Evolutionary conservation across 2,113 vertebrate species (phyloP), one percentile per base, ranked within the genome.

Genomic region (Nothobranchius furzeri): DNA sequence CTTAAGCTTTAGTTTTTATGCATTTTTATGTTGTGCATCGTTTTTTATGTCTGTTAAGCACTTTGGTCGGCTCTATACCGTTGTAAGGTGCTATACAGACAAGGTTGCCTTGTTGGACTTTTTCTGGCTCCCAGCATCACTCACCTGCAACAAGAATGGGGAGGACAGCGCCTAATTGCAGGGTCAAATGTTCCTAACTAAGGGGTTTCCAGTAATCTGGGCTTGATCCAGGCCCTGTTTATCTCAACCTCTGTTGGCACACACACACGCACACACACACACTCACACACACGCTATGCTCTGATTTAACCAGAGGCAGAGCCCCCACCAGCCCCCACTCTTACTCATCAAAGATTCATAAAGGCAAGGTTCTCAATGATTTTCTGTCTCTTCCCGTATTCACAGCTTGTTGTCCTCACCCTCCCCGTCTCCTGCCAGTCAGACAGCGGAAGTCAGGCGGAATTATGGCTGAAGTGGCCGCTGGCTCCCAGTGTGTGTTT

Each of bases 381-480:
- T 98, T 98, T 95, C 96, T 97, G 96, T 97, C 96, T 96, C 93
- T 95, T 95, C 93, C 94, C 90, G 94, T 97, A 96, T 95, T 95
- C 96, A 95, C 94, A 93, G 94, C 93, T 93, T 96, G 94, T 95
- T 96, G 95, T 96, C 95, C 93, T 94, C 92, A 95, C 93, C 94
- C 94, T 92, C 93, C 88, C 78, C 74, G 80, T 93, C 93, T 94
- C 86, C 92, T 93, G 81, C 93, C 91, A 94, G 92, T 92, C 94
- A 94, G 93, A 93, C 93, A 95, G 89, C 91, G 92, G 92, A 93
- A 95, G 95, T 96, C 95, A 95, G 87, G 90, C 91, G 90, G 93
- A 96, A 95, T 96, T 95, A 94, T 89, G 91, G 90, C 93, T 92
- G 94, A 95, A 85, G 93, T 92, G 93, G 88, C 90, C 88, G 87